Conservation (phyloP, 1,140 invertebrate genomes). For the Drosophila kikkawai region DNA sequence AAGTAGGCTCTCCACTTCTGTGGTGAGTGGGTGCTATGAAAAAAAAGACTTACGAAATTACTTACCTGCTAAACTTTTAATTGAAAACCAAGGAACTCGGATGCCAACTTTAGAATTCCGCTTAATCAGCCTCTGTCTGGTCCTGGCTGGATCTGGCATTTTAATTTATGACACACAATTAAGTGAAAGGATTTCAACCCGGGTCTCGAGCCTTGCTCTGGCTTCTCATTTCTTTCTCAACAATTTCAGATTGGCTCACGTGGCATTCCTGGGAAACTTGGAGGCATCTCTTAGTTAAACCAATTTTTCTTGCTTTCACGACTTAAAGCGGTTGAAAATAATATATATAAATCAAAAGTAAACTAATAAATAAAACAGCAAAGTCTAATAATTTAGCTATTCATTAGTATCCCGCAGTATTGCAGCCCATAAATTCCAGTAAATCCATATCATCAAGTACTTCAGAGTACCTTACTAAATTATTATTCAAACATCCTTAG, state of each 20-base stretch:
- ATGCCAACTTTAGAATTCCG: constrained; percentile 30
- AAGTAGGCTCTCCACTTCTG: constrained; percentile 41
- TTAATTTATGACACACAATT: constrained; percentile 69
- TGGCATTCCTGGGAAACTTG: constrained; percentile 28
- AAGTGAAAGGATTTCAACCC: constrained; percentile 54
- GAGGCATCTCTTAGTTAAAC: constrained; percentile 4
- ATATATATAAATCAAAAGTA: background rate
- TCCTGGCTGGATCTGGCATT: constrained; percentile 29
- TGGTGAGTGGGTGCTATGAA: background rate
- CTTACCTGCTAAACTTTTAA: constrained; percentile 73
- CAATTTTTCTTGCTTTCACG: background rate
- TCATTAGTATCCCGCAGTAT: constrained; percentile 1
- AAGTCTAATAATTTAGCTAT: background rate
- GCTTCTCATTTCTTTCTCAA: constrained; percentile 7
- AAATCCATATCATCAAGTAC: constrained; percentile 9
- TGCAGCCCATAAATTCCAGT: background rate
- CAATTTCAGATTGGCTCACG: constrained; percentile 50
- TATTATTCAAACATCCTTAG: constrained; percentile 17
- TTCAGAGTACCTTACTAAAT: constrained; percentile 23
- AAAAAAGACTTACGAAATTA: constrained; percentile 51
- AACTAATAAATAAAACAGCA: background rate
- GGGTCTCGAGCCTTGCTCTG: background rate
- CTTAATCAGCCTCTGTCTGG: constrained; percentile 34
- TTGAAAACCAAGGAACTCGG: constrained; percentile 60
- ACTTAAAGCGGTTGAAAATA: background rate